Evolutionary conservation across 2,113 vertebrate species (phyloP), one percentile per base, ranked within the genome.

Genomic region (Gadus chalcogrammus): DNA sequence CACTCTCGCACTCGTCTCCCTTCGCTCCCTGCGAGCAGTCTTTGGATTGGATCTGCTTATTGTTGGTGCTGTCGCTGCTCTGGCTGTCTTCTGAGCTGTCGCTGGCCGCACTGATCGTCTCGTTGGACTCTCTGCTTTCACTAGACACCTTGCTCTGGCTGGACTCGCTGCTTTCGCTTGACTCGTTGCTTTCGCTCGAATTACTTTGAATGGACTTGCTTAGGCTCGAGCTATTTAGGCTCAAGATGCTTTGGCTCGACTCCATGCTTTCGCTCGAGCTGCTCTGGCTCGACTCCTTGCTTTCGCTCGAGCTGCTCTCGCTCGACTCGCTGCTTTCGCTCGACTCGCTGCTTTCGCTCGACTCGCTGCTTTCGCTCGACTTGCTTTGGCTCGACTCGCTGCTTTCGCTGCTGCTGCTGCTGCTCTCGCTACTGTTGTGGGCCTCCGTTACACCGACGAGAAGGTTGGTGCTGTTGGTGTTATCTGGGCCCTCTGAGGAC

Each of bases 1-100:
- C 86, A n/a, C 87, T 91, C 35, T 88, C 89, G 55, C 89, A 89
- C 81, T 78, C 71, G n/a, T 38, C 38, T 22, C 38, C 88, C 72
- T 85, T 72, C 0, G 75, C 85, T 1, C 79, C 83, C 3, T 86
- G 81, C 58, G 79, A 73, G 64, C 88, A 89, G 78, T 81, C 76
- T 3, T 9, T 68, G 65, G 22, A 16, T 70, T 69, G 73, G 67
- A 78, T 18, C 48, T 79, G 80, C 0, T 42, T 0, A 16, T 80
- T n/a, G 61, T 85, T 82, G 0, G 22, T 1, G 61, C 82, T 86
- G 79, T 89, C 80, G 2, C 82, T 86, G 75, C 8, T 72, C 2
- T 84, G 38, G 4, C 80, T 85, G 8, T 79, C 78, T 63, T 88
- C 86, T 4, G 38, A 3, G 68, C 83, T 88, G 56, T 77, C 38